A percentile compares a stretch with the other conserved stretches of the same genome.
Conservation (phyloP, 2,797 vertebrate genomes). For the Galago senegalensis region DNA sequence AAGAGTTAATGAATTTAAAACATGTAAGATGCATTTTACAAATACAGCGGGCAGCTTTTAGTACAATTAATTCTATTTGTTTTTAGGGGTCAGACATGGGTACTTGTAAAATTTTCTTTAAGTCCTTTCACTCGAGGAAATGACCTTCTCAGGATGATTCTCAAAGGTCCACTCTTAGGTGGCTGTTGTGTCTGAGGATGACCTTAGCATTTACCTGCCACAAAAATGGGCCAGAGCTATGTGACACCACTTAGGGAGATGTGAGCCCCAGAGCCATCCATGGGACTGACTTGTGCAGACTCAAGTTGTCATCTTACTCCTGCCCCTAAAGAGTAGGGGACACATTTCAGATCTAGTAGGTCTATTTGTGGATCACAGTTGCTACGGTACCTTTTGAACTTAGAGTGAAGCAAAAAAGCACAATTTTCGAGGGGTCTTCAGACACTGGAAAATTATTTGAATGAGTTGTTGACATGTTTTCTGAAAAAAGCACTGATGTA, state of each 20-base stretch:
- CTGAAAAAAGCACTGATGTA: background rate
- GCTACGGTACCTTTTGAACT: background rate
- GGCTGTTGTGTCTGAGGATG: background rate
- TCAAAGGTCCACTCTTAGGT: background rate
- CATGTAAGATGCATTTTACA: background rate
- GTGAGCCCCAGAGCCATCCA: background rate
- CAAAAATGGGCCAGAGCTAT: background rate
- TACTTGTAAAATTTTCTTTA: slow-evolving; percentile 39
- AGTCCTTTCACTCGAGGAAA: background rate
- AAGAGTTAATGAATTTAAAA: slow-evolving; percentile 1
- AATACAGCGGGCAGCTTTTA: background rate
- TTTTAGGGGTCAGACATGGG: background rate
- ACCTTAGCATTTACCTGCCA: background rate
- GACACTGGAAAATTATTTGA: background rate
- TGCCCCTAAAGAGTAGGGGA: background rate
- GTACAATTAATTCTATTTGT: slow-evolving; percentile 28
- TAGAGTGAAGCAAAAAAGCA: background rate
- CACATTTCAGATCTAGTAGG: background rate
- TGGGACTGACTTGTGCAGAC: background rate
- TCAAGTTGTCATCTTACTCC: background rate
- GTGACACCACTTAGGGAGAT: background rate
- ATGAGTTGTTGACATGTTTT: background rate
- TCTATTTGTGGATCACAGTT: background rate
- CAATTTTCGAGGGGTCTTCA: background rate
- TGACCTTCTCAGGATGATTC: background rate